A percentile compares a stretch with the other conserved stretches of the same genome.
Conservation (phyloP, 2,113 vertebrate genomes). For the Eulacestoma nigropectus region DNA sequence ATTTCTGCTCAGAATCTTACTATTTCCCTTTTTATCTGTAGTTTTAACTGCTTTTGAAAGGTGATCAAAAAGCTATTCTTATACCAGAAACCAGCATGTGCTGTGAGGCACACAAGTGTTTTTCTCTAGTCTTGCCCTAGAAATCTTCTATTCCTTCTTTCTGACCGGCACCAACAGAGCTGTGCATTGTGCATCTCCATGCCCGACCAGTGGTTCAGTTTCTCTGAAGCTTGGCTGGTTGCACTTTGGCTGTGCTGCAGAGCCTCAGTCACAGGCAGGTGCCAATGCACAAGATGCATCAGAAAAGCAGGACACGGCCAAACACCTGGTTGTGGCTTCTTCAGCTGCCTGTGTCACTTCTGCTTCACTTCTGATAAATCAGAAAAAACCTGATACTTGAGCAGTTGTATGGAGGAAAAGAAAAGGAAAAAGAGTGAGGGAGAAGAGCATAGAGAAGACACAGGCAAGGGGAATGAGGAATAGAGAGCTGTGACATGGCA, state of each 20-base stretch:
- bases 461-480: background rate
- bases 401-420: background rate
- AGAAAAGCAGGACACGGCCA: background rate
- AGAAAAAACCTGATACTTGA: background rate
- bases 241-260: background rate
- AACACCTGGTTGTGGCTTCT: background rate
- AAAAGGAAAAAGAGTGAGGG: background rate
- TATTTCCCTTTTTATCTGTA: background rate
- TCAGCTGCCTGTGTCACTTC: background rate
- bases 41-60: background rate
- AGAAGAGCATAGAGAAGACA: background rate
- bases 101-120: background rate
- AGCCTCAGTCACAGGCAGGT: accelerated
- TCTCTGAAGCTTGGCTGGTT: background rate
- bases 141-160: background rate
- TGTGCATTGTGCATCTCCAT: accelerated
- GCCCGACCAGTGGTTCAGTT: background rate
- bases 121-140: background rate
- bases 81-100: background rate
- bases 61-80: background rate
- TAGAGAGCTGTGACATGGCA: background rate
- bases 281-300: accelerated
- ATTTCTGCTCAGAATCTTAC: background rate
- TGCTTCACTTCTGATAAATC: background rate
- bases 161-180: background rate